These are phyloP conservation scores for Notarius lentiginosus DNA, from an alignment of 2,113 vertebrate genomes.

Conservation along the genomic window DNA sequence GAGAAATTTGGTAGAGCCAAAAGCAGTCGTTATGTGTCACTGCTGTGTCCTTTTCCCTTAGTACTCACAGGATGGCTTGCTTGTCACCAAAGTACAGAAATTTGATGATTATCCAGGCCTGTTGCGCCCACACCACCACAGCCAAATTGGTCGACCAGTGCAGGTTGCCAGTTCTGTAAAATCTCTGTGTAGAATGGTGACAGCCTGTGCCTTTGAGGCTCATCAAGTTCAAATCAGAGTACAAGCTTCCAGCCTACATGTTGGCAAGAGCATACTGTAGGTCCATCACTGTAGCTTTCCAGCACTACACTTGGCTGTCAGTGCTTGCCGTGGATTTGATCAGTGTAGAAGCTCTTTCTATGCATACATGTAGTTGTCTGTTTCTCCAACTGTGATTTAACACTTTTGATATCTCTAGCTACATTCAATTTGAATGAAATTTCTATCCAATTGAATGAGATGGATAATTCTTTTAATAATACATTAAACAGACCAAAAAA, in stretches of 20 bases:
- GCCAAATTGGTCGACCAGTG: constrained; percentile 28
- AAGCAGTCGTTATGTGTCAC: constrained; percentile 10
- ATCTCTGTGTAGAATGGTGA: constrained; percentile 12
- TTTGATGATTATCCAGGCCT: constrained; percentile 12
- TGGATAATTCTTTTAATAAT: not conserved
- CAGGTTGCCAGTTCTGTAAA: constrained; percentile 27
- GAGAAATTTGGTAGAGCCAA: constrained; percentile 3
- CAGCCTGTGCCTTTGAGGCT: constrained; percentile 30
- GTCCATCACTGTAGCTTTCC: constrained; percentile 21
- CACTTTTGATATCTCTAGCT: not conserved
- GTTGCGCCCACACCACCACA: constrained; percentile 1
- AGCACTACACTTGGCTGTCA: constrained; percentile 11
- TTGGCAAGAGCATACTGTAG: constrained; percentile 21
- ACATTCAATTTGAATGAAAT: not conserved
- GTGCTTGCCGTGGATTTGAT: not conserved
- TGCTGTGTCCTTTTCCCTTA: constrained; percentile 14
- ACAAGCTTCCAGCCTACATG: constrained; percentile 23
- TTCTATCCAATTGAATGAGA: not conserved
- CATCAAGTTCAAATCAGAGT: constrained; percentile 38
- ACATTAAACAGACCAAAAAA: not conserved
- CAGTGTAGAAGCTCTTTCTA: not conserved
- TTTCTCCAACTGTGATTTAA: not conserved
- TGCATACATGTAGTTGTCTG: not conserved
- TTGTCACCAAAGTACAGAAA: constrained; percentile 30
- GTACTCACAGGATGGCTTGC: constrained; percentile 4